These are phyloP conservation scores for Drosophila ambigua DNA, from an alignment of 1,140 invertebrate genomes.

Conservation along the genomic window DNA sequence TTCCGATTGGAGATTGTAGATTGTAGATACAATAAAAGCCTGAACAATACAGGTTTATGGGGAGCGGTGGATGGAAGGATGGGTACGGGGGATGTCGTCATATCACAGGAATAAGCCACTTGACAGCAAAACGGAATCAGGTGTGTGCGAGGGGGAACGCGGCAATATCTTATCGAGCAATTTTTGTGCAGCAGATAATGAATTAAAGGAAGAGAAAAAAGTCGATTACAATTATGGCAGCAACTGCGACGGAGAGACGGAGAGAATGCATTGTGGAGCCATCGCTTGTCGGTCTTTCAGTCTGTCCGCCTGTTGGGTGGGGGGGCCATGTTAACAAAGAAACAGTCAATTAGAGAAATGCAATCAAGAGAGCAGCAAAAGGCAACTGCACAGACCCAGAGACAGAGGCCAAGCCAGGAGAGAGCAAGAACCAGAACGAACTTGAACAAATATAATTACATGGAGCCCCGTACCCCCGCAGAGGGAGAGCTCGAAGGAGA, in stretches of 20 bases:
- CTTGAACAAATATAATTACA: conserved; percentile 34
- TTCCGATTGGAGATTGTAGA: not conserved
- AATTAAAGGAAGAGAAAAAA: conserved; percentile 14
- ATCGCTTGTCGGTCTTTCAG: no score
- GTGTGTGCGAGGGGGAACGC: not conserved
- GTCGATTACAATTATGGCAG: conserved; percentile 16
- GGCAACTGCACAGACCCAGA: not conserved
- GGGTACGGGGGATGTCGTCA: conserved; percentile 6
- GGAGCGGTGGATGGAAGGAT: not conserved
- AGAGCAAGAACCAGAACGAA: conserved; percentile 9
- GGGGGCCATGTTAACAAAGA: conserved; percentile 3
- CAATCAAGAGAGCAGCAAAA: conserved; percentile 21
- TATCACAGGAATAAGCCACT: conserved; percentile 28
- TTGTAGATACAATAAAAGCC: not conserved
- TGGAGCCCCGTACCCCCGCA: not conserved
- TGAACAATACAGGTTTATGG: conserved; percentile 15
- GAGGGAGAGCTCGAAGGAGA: not conserved
- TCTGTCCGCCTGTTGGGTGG: not conserved
- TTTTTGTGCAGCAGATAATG: conserved; percentile 10
- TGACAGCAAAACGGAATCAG: conserved; percentile 32
- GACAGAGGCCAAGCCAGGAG: not conserved
- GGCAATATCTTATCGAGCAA: conserved; percentile 25
- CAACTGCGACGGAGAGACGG: no score
- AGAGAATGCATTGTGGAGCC: no score
- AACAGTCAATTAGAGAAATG: conserved; percentile 42